Base-by-base conservation (phyloP, 2,888 invertebrate genomes). In the Leptarthrus brevirostris region DNA sequence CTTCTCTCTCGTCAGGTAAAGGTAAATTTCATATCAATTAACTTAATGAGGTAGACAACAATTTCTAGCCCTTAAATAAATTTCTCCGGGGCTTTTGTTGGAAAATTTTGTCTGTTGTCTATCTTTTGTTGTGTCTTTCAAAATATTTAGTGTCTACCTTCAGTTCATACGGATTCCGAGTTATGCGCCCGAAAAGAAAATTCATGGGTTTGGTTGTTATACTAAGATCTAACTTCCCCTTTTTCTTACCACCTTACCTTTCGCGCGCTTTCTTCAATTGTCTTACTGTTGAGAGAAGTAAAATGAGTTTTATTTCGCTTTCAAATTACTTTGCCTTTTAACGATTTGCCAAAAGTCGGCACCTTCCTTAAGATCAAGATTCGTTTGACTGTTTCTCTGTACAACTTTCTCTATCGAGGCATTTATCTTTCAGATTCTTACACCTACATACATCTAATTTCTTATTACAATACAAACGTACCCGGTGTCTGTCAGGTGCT, bases 11-110 rank as follows among this genome's bases (percentile, higher is more conserved):
- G 5, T 30, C 1, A 30, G 12, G 12, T 8, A 44, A 12, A 44
- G 44, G n/a, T 44, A 44, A 44, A 44, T 44, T 44, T 44, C 44
- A 44, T 44, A 16, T 44, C 44, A 44, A 44, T 44, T 44, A 44
- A 44, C 44, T 44, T 44, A 44, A 44, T 44, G 44, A 44, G 44
- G n/a, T 16, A 44, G 44, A 44, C 44, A 44, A 44, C 44, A 44
- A 44, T 44, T 44, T 44, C 12, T 16, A 44, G 44, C 44, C 44
- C 44, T 44, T 44, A 44, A 44, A 44, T 44, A 44, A 44, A 44
- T 44, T 44, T 44, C 12, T 44, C 16, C 3, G 44, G 16, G 16
- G 16, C 8, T 30, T 30, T 4, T 14, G n/a, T n/a, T n/a, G n/a
- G 44, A 44, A 44, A 44, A 44, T 44, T 44, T 44, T 16, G 16